These are phyloP conservation scores for Listronotus bonariensis DNA, from an alignment of 1,140 invertebrate genomes.

Conservation along the genomic window DNA sequence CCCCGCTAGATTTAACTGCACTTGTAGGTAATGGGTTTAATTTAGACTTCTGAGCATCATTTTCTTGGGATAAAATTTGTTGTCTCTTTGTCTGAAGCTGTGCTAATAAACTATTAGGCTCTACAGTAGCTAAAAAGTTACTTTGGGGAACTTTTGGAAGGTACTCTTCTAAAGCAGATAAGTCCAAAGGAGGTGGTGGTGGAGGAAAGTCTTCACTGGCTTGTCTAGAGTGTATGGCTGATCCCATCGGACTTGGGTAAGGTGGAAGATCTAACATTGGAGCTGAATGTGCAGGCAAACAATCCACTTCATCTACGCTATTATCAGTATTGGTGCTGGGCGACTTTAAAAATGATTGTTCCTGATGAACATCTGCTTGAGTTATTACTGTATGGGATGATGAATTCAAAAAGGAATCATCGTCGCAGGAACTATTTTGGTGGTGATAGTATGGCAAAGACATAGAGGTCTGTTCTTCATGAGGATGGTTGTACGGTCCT, in stretches of 20 bases:
- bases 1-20: slow-evolving; percentile 55
- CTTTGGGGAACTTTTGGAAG: slow-evolving; percentile 53
- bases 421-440: slow-evolving; percentile 45
- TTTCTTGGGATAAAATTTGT: slow-evolving; percentile 65
- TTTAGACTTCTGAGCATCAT: slow-evolving; percentile 48
- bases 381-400: slow-evolving; percentile 69
- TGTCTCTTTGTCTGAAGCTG: slow-evolving; percentile 78
- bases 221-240: slow-evolving; percentile 79
- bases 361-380: slow-evolving; percentile 79
- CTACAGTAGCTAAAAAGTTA: slow-evolving; percentile 40
- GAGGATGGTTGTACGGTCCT: slow-evolving; percentile 57
- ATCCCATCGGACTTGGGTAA: slow-evolving; percentile 76
- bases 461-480: slow-evolving; percentile 63
- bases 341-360: slow-evolving; percentile 69
- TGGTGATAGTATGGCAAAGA: slow-evolving; percentile 67
- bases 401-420: slow-evolving; percentile 50
- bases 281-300: slow-evolving; percentile 52
- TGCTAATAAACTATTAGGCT: slow-evolving; percentile 66
- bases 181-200: slow-evolving; percentile 76
- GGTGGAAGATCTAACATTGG: slow-evolving; percentile 70
- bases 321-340: slow-evolving; percentile 53
- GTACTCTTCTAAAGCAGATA: slow-evolving; percentile 63
- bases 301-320: slow-evolving; percentile 66
- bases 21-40: slow-evolving; percentile 43
- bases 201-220: slow-evolving; percentile 88